phyloP scores from a whole-genome alignment of 2,113 vertebrate species.

The Amblyopsis rosae region DNA sequence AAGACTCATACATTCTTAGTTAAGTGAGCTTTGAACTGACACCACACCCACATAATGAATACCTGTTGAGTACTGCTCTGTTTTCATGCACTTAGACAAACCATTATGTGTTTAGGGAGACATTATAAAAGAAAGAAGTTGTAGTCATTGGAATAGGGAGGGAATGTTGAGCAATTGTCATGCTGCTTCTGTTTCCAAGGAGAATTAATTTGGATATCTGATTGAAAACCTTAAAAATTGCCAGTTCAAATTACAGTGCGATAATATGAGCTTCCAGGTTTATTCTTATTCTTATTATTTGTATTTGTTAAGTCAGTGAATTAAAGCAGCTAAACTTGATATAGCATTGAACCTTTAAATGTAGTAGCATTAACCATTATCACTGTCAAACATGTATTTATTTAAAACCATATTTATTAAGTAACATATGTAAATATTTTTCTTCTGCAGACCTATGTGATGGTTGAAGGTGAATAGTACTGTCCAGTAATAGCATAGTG shows the following conservation, averaged over 20 bases:
- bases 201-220: neutral
- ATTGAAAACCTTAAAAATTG: neutral
- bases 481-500: neutral
- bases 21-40: neutral
- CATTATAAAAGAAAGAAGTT: neutral
- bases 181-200: slow-evolving; percentile 6
- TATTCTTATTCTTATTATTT: neutral
- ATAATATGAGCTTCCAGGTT: neutral
- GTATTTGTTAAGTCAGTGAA: neutral
- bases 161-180: neutral
- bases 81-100: neutral
- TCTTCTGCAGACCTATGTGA: slow-evolving; percentile 4
- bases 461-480: slow-evolving; percentile 17
- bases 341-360: too few species aligned
- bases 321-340: neutral
- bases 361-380: too few species aligned
- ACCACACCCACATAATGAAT: slow-evolving; percentile 5
- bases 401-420: slow-evolving; percentile 23
- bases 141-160: neutral
- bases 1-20: neutral
- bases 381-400: slow-evolving; percentile 32
- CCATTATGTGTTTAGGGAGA: neutral
- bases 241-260: neutral
- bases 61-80: neutral
- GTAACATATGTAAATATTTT: slow-evolving; percentile 33